These are phyloP conservation scores for Isoperla grammatica DNA, from an alignment of 2,888 invertebrate species.

Conservation along the genomic window DNA sequence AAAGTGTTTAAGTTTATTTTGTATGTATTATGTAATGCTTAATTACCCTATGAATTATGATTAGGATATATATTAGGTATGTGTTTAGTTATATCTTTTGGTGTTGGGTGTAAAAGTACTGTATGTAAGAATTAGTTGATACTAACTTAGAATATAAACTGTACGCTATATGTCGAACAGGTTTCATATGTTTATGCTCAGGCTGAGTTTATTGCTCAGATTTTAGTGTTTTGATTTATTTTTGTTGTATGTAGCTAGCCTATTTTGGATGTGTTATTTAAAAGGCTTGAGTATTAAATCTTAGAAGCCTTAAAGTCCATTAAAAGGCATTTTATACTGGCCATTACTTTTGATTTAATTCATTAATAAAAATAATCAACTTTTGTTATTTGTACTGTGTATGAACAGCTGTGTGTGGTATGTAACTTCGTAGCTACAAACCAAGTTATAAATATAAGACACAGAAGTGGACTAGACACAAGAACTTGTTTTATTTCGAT, in stretches of 20 bases:
- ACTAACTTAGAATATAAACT: conserved; percentile 1
- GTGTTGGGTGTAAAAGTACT: background rate
- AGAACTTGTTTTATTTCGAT: too few relatives aligned
- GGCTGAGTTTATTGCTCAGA: background rate
- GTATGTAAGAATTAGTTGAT: background rate
- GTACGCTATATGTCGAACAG: background rate
- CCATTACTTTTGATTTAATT: background rate
- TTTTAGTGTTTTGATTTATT: conserved; percentile 1
- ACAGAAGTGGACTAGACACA: too few relatives aligned
- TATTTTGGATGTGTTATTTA: too few relatives aligned
- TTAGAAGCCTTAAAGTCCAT: too few relatives aligned
- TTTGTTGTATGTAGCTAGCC: background rate
- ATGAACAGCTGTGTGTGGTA: too few relatives aligned
- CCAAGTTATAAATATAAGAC: too few relatives aligned
- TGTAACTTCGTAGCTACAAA: too few relatives aligned
- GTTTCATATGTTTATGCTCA: background rate
- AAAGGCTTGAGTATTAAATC: too few relatives aligned
- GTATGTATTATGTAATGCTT: background rate
- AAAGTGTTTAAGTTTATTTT: background rate
- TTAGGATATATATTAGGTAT: background rate
- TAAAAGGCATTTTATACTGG: background rate
- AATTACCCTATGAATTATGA: background rate
- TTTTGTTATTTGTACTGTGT: background rate
- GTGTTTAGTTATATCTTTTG: background rate
- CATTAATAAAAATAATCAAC: background rate